These are phyloP conservation scores for Euwallacea fornicatus DNA, from an alignment of 1,140 invertebrate species.

Conservation along the genomic window DNA sequence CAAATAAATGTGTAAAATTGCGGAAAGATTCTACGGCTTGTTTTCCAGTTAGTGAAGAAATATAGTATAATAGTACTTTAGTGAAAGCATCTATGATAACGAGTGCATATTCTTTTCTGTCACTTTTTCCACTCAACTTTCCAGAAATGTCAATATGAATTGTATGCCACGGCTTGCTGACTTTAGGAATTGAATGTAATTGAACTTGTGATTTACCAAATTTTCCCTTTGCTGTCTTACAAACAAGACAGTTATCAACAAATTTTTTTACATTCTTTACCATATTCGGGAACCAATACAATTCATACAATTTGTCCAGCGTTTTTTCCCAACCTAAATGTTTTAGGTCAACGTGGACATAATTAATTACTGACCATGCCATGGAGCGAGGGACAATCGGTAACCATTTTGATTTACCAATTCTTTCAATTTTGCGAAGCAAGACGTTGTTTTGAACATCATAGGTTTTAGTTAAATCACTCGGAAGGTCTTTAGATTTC, in stretches of 20 bases:
- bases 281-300: constrained; percentile 48
- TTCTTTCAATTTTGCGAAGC: constrained; percentile 27
- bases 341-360: constrained; percentile 38
- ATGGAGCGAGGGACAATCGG: constrained; percentile 41
- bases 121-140: constrained; percentile 3
- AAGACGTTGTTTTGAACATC: constrained; percentile 11
- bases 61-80: background rate
- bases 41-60: background rate
- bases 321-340: constrained; percentile 48
- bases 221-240: constrained; percentile 41
- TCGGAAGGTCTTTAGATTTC: constrained; percentile 3
- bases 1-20: constrained; percentile 10
- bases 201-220: constrained; percentile 9
- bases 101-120: constrained; percentile 1
- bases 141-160: constrained; percentile 19
- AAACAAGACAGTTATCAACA: constrained; percentile 44
- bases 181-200: constrained; percentile 24
- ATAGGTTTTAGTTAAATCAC: constrained; percentile 12
- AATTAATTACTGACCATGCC: constrained; percentile 42
- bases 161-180: constrained; percentile 13
- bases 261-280: constrained; percentile 45
- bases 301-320: constrained; percentile 44
- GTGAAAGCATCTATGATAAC: constrained; percentile 14
- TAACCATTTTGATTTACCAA: constrained; percentile 36
- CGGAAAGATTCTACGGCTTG: background rate